Evolutionary conservation across 2,888 invertebrate species (phyloP), one percentile per base, ranked within the genome.

Genomic region (Amphimallon solstitiale): DNA sequence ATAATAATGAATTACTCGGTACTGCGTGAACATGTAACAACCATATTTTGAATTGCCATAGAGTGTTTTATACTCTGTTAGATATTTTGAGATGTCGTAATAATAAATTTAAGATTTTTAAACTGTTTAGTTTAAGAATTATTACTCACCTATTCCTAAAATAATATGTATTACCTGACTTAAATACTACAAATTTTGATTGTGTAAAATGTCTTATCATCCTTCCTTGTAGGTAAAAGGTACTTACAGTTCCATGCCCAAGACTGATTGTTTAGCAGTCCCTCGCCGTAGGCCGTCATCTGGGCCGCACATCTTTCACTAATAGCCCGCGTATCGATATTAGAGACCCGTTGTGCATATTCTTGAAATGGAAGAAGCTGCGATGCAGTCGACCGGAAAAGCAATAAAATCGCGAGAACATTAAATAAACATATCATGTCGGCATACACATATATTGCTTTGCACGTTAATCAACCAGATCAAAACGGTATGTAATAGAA

Each of bases 211-310:
- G 34, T 34, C 34, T 34, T 34, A 34, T 34, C 9, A 34, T n/a
- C 9, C 2, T 37, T 37, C 10, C 2, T 37, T 12, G 12, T 2
- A 37, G 14, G 43, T 15, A 43, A 2, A 29, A 3, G 2, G 9
- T 29, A 59, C 56, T 59, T 59, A 59, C 56, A 43, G 15, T 59
- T 59, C 56, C 56, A 59, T 29, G 56, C 56, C 56, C 56, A 59
- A 59, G 43, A 29, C 4, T 43, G 23, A 6, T 59, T 59, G 17
- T 45, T 43, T 15, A 15, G 6, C 29, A 59, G 43, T 17, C 56
- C 56, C 4, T 10, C 10, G 7, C 43, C 4, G 7, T 59, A 59
- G 10, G 43, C 12, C 4, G 7, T 15, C 43, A 59, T 14, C 23
- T 59, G 56, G 2, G 29, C 6, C 2, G 19, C 19, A 15, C 56